Evolutionary conservation across 2,888 invertebrate species (phyloP), one percentile per base, ranked within the genome.

Genomic region (Sminthurides aquaticus): DNA sequence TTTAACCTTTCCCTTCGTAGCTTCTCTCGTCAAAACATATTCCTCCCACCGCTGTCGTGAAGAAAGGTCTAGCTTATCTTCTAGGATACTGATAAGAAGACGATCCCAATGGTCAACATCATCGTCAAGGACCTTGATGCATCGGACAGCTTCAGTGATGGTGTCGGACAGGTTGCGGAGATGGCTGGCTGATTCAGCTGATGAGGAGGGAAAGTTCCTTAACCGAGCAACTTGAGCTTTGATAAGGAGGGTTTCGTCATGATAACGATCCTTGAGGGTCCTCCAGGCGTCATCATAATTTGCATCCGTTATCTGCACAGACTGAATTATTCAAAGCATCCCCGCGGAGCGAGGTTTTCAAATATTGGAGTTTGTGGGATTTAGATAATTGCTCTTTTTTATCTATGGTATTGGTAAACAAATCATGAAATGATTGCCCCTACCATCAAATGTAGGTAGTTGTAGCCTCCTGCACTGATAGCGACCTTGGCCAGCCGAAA

Each of bases 281-380:
- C 5, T 25, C 57, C 57, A 57, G 20, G 57, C 57, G 5, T 5
- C 8, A 18, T 15, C 25, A 25, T 57, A 57, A 57, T 57, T 57
- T 20, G 57, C 57, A 57, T 57, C 57, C 26, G 57, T 57, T 3
- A 57, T 25, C 11, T 26, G 5, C 8, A 57, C 25, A 57, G 57
- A 57, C 18, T 26, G 11, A 27, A 57, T 11, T 3, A 57, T n/a
- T 18, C 28, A 18, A 15, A 25, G 57, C 57, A 26, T 20, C 22
- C 25, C 28, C 57, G 5, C 22, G 3, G 25, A 57, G 26, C 11
- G 57, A 57, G 24, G 25, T 26, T 25, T 57, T 57, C 11, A 57
- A 22, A 25, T 57, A 57, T 18, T 20, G 22, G 5, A 57, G 26
- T n/a, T 26, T 20, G 3, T 57, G 57, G 8, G 57, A 57, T 8